phyloP scores from a whole-genome alignment of 2,113 vertebrate genomes.

The Etheostoma cragini region DNA sequence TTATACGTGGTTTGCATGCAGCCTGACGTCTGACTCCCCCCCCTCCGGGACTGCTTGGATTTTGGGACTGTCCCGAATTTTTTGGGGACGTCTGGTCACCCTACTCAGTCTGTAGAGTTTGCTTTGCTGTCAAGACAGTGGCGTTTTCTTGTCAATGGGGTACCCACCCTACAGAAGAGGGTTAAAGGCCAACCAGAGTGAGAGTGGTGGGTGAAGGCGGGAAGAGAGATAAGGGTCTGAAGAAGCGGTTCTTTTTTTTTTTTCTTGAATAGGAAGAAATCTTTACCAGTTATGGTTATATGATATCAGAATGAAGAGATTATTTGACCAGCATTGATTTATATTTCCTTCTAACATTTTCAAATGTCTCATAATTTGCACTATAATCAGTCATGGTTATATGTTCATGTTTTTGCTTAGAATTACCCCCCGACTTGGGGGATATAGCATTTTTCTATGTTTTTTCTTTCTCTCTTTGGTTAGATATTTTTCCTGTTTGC shows the following conservation, averaged over 20 bases:
- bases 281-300: background rate
- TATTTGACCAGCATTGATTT: background rate
- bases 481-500: background rate
- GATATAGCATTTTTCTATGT: background rate
- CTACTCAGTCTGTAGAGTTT: conserved; percentile 20
- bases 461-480: background rate
- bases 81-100: too few relatives aligned
- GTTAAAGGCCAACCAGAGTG: conserved; percentile 10
- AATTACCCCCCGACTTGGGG: background rate
- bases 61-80: too few relatives aligned
- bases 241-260: conserved; percentile 30
- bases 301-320: conserved; percentile 13
- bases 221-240: conserved; percentile 53
- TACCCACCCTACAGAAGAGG: conserved; percentile 16
- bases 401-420: background rate
- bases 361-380: background rate
- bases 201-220: conserved; percentile 42
- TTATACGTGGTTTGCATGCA: too few relatives aligned
- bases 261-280: conserved; percentile 21
- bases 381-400: background rate
- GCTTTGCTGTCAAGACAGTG: conserved; percentile 66
- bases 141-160: conserved; percentile 61
- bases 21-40: too few relatives aligned
- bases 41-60: too few relatives aligned
- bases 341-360: conserved; percentile 20